Percentiles rank a stretch among this genome's conserved stretches.
Conservation (phyloP, 2,797 vertebrate species). For the Xiphorhynchus erythropygius region DNA sequence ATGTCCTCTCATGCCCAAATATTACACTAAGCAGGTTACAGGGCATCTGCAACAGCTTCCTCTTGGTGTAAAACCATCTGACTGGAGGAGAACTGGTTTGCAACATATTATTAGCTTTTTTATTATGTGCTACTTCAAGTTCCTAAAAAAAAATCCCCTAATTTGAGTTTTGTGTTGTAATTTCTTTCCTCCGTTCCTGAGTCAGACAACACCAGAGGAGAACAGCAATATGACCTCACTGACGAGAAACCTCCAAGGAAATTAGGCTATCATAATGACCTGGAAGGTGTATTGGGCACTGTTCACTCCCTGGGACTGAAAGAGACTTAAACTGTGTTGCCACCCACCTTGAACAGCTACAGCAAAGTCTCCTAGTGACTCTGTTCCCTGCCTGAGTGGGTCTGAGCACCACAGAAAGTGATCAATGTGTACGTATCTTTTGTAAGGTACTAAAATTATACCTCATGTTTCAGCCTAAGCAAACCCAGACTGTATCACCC, state of each 20-base stretch:
- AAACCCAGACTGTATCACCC: neutral
- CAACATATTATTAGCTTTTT: constrained; percentile 43
- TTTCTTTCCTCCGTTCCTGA: constrained; percentile 18
- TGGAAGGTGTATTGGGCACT: neutral
- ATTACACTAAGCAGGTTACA: constrained; percentile 59
- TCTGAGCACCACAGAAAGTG: neutral
- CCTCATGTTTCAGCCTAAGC: neutral
- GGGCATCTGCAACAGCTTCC: constrained; percentile 43
- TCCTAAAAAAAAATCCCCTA: neutral
- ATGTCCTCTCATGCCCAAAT: constrained; percentile 51
- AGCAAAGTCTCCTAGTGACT: neutral
- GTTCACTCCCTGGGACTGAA: neutral
- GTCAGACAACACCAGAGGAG: neutral
- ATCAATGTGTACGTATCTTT: neutral
- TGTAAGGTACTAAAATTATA: neutral
- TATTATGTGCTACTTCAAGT: constrained; percentile 25
- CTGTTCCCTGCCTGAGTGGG: neutral
- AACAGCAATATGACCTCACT: neutral
- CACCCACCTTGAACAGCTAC: neutral
- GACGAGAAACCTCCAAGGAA: neutral
- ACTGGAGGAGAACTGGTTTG: constrained; percentile 48
- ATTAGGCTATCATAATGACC: neutral
- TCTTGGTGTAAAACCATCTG: constrained; percentile 26
- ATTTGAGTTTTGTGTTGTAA: neutral
- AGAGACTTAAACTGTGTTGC: neutral